These are phyloP conservation scores for Schmidtea mediterranea DNA, from an alignment of 1,140 invertebrate genomes.

Conservation along the genomic window DNA sequence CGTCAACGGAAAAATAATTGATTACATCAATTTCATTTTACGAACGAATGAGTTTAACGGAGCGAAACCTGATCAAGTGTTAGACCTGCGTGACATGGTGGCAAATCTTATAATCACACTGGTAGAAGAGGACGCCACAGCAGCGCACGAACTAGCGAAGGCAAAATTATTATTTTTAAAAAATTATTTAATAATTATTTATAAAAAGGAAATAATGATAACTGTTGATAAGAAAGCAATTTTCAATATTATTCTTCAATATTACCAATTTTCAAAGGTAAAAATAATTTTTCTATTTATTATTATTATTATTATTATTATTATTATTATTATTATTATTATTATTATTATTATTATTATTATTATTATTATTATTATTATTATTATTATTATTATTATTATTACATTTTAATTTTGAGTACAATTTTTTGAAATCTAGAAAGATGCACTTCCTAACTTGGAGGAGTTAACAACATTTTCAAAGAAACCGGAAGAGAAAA, in stretches of 20 bases:
- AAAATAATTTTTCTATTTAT: too few relatives aligned
- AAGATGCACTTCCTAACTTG: too few relatives aligned
- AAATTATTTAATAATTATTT: too few relatives aligned
- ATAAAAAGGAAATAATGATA: conserved; percentile 25
- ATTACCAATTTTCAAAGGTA: conserved; percentile 18
- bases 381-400: too few relatives aligned
- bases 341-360: too few relatives aligned
- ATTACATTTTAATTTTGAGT: too few relatives aligned
- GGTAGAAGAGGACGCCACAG: conserved; percentile 20
- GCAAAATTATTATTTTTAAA: not conserved
- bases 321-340: too few relatives aligned
- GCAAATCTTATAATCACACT: conserved; percentile 16
- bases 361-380: too few relatives aligned
- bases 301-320: too few relatives aligned
- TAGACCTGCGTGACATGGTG: conserved; percentile 20
- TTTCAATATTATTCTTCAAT: conserved; percentile 18
- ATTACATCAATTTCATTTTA: conserved; percentile 23
- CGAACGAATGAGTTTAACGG: conserved; percentile 16
- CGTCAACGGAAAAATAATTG: conserved; percentile 23
- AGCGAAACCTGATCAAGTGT: conserved; percentile 20
- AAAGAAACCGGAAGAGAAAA: too few relatives aligned
- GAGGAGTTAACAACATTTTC: too few relatives aligned
- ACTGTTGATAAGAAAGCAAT: conserved; percentile 23
- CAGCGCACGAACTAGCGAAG: not conserved
- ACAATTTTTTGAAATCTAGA: too few relatives aligned